These are phyloP conservation scores for Zingel zingel DNA, from an alignment of 2,113 vertebrate genomes.

Conservation along the genomic window DNA sequence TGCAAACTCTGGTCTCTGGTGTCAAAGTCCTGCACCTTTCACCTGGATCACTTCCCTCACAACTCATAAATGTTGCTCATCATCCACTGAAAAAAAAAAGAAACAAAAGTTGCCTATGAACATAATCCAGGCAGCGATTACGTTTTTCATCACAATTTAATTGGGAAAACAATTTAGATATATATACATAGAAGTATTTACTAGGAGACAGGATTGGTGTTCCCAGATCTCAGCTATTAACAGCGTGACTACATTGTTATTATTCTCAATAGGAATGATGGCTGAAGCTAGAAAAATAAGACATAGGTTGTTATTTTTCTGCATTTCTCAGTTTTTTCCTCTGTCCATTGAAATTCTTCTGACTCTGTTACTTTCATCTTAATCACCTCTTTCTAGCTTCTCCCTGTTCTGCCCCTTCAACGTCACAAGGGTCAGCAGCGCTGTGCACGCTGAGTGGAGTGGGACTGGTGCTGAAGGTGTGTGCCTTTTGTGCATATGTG, in stretches of 20 bases:
- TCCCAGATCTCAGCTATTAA: neutral
- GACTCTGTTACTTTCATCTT: slow-evolving; percentile 57
- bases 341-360: slow-evolving; percentile 37
- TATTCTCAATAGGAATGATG: neutral
- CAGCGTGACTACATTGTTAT: neutral
- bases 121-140: neutral
- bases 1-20: no score
- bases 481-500: slow-evolving; percentile 50
- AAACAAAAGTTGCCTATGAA: neutral
- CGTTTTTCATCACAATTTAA: slow-evolving; percentile 2
- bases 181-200: neutral
- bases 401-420: slow-evolving; percentile 38
- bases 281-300: slow-evolving; percentile 11
- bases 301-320: slow-evolving; percentile 21
- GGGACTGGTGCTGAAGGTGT: slow-evolving; percentile 53
- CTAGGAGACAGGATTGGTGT: neutral
- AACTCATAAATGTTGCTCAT: neutral
- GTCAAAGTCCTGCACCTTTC: neutral
- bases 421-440: slow-evolving; percentile 64
- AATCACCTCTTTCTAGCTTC: slow-evolving; percentile 56
- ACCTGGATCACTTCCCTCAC: neutral
- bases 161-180: neutral
- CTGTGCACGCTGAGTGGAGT: slow-evolving; percentile 35
- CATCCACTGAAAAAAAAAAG: neutral
- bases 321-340: slow-evolving; percentile 33